These are phyloP conservation scores for Carassius carassius DNA, from an alignment of 2,113 vertebrate genomes.

Conservation along the genomic window DNA sequence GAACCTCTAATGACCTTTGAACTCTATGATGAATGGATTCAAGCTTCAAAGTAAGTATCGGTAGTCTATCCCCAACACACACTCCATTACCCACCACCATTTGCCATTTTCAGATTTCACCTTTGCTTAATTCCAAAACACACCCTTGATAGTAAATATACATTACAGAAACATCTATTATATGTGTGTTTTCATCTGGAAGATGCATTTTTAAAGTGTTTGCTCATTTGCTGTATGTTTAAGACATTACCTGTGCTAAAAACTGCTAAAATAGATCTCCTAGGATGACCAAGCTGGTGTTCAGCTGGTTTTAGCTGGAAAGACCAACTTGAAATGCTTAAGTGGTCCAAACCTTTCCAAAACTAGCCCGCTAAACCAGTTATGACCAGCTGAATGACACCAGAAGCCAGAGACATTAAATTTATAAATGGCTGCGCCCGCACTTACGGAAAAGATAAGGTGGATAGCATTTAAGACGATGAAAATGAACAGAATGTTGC, in stretches of 20 bases:
- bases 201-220: neutral
- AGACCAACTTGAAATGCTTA: no score
- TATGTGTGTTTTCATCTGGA: neutral
- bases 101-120: neutral
- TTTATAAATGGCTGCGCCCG: no score
- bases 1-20: constrained; percentile 97
- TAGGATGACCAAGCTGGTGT: no score
- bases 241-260: neutral
- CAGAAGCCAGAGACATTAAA: no score
- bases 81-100: neutral
- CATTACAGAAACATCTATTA: neutral
- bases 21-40: constrained; percentile 98
- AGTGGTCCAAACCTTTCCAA: neutral
- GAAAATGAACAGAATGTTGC: no score
- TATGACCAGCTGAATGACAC: no score
- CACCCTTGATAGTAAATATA: neutral
- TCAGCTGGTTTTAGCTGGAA: no score
- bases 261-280: neutral
- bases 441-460: no score
- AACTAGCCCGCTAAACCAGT: neutral
- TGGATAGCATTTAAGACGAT: no score
- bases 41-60: constrained; percentile 93
- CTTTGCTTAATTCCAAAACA: neutral
- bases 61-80: constrained; percentile 21
- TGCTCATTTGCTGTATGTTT: neutral